These are phyloP conservation scores for Cariama cristata DNA, from an alignment of 2,113 vertebrate genomes.

Conservation along the genomic window DNA sequence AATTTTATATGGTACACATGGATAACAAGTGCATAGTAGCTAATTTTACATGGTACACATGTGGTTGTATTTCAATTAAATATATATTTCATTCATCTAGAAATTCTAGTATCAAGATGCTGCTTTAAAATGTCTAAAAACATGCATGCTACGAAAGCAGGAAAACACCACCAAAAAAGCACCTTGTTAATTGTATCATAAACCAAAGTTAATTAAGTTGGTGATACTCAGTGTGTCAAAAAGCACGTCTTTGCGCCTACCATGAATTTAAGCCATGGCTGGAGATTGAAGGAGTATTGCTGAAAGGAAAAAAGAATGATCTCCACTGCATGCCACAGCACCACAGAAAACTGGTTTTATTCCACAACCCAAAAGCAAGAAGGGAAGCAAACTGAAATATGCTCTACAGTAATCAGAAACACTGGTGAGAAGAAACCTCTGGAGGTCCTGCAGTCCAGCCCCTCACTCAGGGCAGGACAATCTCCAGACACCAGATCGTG, in stretches of 20 bases:
- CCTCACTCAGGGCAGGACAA: neutral
- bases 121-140: neutral
- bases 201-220: neutral
- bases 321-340: neutral
- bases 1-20: neutral
- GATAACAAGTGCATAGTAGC: neutral
- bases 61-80: neutral
- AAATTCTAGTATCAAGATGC: neutral
- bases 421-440: neutral
- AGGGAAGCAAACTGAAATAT: neutral
- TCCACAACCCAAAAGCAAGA: neutral
- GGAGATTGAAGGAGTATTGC: neutral
- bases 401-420: neutral
- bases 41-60: neutral
- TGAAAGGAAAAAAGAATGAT: neutral
- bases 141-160: neutral
- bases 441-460: neutral
- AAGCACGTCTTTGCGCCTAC: neutral
- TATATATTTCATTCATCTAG: neutral
- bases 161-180: neutral
- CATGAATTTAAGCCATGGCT: neutral
- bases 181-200: neutral
- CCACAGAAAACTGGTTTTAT: neutral
- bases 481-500: neutral
- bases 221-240: neutral